Evolutionary conservation across 2,888 invertebrate genomes (phyloP), one percentile per base, ranked within the genome.

Genomic region (Ennomos fuscantarius): DNA sequence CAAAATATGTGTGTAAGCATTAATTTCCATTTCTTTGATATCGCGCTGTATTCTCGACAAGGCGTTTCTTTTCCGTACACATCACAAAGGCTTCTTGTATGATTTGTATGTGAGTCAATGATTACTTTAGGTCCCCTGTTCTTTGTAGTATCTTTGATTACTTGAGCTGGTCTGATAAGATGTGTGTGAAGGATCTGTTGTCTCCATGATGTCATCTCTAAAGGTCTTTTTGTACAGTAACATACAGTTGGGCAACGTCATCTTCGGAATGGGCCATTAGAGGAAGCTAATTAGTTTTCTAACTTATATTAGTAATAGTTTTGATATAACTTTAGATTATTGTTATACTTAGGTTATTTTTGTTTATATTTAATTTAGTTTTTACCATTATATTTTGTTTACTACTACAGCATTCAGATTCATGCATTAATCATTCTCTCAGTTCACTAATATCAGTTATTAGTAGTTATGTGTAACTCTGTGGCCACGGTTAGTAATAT

Each of bases 121-220:
- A 45, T 48, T 42, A 49, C 50, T 49, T 35, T 34, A 41, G 12
- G 44, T 36, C 41, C 24, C 40, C 41, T 56, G 40, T 50, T 34
- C 40, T 35, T 41, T 34, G 39, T 31, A 15, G 10, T 45, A 56
- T 41, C 45, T 46, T 44, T 40, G 55, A 56, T 56, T 36, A 45
- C 49, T 50, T 32, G 39, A 55, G 34, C 45, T 36, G 46, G 6
- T 36, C 31, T 41, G 55, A 56, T 56, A 56, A 56, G 32, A 9
- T 8, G 2, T 37, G 11, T 37, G 36, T 49, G 49, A 43, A 45
- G 44, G 24, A 43, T 34, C n/a, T 48, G 40, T 50, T 11, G 24
- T 41, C 46, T 51, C 58, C 2, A 49, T 55, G 49, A 50, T 50
- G 45, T 55, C 49, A 55, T 55, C 11, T 24, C 24, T 24, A 6